These are phyloP conservation scores for Protophormia terraenovae DNA, from an alignment of 2,888 invertebrate species.

Conservation along the genomic window DNA sequence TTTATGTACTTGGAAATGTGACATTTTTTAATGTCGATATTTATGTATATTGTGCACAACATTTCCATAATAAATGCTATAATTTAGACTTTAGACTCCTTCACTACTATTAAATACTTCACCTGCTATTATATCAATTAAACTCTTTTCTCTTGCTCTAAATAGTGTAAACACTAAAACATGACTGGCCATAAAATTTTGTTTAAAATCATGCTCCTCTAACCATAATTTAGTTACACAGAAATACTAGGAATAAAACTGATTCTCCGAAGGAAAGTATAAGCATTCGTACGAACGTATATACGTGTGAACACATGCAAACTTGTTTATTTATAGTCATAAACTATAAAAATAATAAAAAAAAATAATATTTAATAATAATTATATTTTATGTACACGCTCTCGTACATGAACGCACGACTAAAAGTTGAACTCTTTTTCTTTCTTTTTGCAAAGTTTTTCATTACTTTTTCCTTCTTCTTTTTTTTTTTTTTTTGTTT, in stretches of 20 bases:
- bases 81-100: constrained; percentile 40
- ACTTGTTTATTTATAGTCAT: constrained; percentile 18
- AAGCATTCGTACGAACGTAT: no score
- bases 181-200: constrained; percentile 50
- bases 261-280: no score
- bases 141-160: constrained; percentile 34
- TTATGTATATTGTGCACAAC: neutral
- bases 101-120: constrained; percentile 54
- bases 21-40: constrained; percentile 3
- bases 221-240: constrained; percentile 2
- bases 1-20: constrained; percentile 20
- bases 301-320: neutral
- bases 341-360: constrained; percentile 30
- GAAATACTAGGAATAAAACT: no score
- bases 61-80: constrained; percentile 48
- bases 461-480: constrained; percentile 3
- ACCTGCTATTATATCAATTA: constrained; percentile 58
- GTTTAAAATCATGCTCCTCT: neutral
- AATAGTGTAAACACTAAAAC: constrained; percentile 18
- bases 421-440: constrained; percentile 1
- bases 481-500: neutral
- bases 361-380: constrained; percentile 18
- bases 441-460: constrained; percentile 10
- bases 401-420: neutral
- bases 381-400: neutral